phyloP scores from a whole-genome alignment of 2,797 vertebrate species.

The Varecia variegata region DNA sequence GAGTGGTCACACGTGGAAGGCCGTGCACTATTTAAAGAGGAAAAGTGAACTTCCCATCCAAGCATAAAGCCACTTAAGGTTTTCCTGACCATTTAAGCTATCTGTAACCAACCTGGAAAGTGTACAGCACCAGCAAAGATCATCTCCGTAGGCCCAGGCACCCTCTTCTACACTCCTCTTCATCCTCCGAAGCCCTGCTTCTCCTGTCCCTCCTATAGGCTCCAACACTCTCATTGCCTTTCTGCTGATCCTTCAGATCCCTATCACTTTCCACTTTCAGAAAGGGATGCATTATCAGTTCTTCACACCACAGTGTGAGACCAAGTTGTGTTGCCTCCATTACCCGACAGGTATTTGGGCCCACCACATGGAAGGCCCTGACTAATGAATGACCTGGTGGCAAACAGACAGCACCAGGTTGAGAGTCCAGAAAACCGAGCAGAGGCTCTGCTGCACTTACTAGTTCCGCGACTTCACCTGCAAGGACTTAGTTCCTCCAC shows the following conservation, averaged over 20 bases:
- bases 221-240: neutral
- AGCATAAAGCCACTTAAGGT: neutral
- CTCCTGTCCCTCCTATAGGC: neutral
- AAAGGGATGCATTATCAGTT: neutral
- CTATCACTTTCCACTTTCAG: neutral
- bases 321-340: neutral
- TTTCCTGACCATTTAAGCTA: neutral
- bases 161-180: neutral
- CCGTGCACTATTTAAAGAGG: too few relatives aligned
- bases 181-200: neutral
- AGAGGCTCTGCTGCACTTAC: neutral
- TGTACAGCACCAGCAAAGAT: neutral
- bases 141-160: neutral
- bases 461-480: neutral
- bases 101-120: neutral
- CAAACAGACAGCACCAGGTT: neutral
- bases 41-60: neutral
- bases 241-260: neutral
- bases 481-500: neutral
- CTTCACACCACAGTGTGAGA: neutral
- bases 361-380: neutral
- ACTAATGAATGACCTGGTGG: neutral
- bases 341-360: neutral
- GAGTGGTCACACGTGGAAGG: neutral
- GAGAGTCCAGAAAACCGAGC: neutral